Evolutionary conservation across 2,888 invertebrate species (phyloP).

Genomic region (Fabriciana adippe): DNA sequence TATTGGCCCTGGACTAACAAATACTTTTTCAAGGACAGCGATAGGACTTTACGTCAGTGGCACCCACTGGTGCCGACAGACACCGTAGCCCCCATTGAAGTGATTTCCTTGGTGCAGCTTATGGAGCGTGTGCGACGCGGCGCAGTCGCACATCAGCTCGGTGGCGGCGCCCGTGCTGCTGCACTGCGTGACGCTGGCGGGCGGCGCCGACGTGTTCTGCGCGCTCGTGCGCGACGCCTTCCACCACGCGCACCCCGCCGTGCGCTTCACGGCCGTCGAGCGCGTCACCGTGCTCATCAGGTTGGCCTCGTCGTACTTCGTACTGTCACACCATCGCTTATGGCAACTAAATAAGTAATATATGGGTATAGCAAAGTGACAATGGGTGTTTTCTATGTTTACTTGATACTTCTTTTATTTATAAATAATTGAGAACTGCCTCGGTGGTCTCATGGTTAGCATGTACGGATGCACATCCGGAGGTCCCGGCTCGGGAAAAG

Average conservation of each 20-base stretch:
- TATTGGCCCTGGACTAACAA: too few relatives aligned
- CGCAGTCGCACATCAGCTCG: conserved; percentile 96
- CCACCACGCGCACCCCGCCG: conserved; percentile 93
- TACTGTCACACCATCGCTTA: too few relatives aligned
- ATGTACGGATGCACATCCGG: too few relatives aligned
- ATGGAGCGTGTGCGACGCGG: conserved; percentile 95
- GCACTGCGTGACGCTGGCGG: conserved; percentile 96
- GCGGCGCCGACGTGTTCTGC: conserved; percentile 98
- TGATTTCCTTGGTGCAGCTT: conserved; percentile 80
- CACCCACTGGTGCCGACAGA: neutral
- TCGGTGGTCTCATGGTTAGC: too few relatives aligned
- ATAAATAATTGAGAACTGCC: too few relatives aligned
- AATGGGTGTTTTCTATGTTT: too few relatives aligned
- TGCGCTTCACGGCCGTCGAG: conserved; percentile 97
- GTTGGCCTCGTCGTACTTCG: conserved; percentile 39
- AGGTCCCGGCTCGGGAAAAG: neutral
- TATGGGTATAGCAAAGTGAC: too few relatives aligned
- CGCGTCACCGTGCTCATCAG: conserved; percentile 95
- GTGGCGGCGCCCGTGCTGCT: conserved; percentile 95
- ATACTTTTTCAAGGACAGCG: too few relatives aligned
- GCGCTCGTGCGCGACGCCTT: conserved; percentile 97
- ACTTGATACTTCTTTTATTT: too few relatives aligned
- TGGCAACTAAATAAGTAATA: too few relatives aligned
- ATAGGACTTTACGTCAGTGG: too few relatives aligned
- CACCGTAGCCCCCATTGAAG: neutral